A percentile compares a stretch with the other conserved stretches of the same genome.
phyloP scores from a whole-genome alignment of 2,797 vertebrate species.

The Odontamblyopus lacepedii region DNA sequence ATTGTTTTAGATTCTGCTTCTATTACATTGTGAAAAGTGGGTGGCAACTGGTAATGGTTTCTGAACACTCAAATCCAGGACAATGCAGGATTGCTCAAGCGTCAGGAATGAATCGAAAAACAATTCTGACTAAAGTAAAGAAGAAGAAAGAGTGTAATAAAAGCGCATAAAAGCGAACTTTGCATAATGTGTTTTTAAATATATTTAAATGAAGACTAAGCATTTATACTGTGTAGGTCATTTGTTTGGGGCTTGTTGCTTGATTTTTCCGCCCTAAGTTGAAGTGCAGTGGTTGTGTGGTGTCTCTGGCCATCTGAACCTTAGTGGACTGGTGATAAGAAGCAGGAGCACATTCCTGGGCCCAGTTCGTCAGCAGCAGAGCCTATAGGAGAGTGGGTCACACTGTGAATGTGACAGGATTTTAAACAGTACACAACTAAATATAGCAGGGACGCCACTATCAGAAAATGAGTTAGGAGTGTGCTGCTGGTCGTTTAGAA shows the following conservation, averaged over 20 bases:
- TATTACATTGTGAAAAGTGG: too few species aligned
- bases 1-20: too few species aligned
- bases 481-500: conserved; percentile 82
- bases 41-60: too few species aligned
- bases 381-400: conserved; percentile 74
- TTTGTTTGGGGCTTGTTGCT: conserved; percentile 23
- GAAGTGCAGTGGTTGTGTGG: conserved; percentile 38
- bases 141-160: too few species aligned
- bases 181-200: too few species aligned
- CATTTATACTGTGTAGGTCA: neutral
- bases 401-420: conserved; percentile 80
- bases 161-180: too few species aligned
- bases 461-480: conserved; percentile 87
- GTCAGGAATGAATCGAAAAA: too few species aligned
- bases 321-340: conserved; percentile 64
- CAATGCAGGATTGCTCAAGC: too few species aligned
- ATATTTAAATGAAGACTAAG: neutral
- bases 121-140: too few species aligned
- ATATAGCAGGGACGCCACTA: conserved; percentile 82
- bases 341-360: conserved; percentile 59
- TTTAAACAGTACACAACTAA: conserved; percentile 87
- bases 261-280: conserved; percentile 29
- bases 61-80: too few species aligned
- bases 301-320: conserved; percentile 73
- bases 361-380: conserved; percentile 63